Evolutionary conservation across 37 sponge, comb jelly and placozoan species (phyloP).

Genomic region (Theonella swinhoei): DNA sequence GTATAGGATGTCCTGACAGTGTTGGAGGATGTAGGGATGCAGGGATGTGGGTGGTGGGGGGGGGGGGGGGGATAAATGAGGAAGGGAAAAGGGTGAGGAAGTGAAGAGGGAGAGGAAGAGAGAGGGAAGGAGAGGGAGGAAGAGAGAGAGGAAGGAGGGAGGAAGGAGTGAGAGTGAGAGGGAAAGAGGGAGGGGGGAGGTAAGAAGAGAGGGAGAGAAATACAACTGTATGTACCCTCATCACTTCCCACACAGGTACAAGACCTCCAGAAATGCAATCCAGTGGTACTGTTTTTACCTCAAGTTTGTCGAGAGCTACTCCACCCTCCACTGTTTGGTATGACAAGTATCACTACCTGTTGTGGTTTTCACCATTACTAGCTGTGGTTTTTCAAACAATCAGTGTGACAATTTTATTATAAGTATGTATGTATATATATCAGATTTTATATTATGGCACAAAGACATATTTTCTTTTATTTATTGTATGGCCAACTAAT

Average conservation of each 20-base stretch:
- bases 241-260: conserved; percentile 31
- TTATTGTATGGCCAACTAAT: too few species aligned
- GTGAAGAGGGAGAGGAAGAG: too few species aligned
- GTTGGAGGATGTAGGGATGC: too few species aligned
- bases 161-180: not conserved
- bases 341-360: not conserved
- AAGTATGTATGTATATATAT: conserved; percentile 12
- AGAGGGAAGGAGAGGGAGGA: too few species aligned
- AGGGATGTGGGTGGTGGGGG: too few species aligned
- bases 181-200: not conserved
- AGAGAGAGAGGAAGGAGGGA: too few species aligned
- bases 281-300: conserved; percentile 95
- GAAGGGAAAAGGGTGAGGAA: too few species aligned
- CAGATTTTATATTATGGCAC: too few species aligned
- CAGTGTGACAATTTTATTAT: conserved; percentile 4
- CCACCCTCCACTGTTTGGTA: conserved; percentile 42
- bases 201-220: not conserved
- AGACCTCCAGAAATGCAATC: conserved; percentile 68
- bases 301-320: conserved; percentile 49
- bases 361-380: not conserved
- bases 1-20: too few species aligned
- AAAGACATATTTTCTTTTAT: too few species aligned
- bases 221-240: not conserved
- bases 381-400: not conserved
- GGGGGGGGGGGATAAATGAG: not conserved